Base-by-base conservation (phyloP, 2,888 invertebrate genomes). In the Apotomis turbidana region DNA sequence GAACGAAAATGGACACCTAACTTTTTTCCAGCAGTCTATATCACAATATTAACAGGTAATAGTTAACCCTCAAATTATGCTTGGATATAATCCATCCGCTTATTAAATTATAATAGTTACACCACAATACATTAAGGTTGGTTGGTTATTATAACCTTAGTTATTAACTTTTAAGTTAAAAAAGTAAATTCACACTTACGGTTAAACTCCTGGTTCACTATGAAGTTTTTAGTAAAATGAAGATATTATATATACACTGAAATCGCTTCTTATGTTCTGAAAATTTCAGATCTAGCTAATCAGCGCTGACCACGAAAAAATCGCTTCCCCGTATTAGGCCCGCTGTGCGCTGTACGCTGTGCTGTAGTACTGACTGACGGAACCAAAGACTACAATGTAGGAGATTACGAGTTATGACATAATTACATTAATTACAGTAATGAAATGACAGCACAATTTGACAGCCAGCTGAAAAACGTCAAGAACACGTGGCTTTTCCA, bases 401-500 rank as follows among this genome's bases (percentile, higher is more conserved):
- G 5, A 13, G 0, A 0, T 3, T 10, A 5, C 5, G 12, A 62
- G 4, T 0, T 8, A 9, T 60, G 41, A 54, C 41, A 10, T 38
- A n/a, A n/a, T n/a, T n/a, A n/a, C n/a, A n/a, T n/a, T n/a, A n/a
- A n/a, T n/a, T n/a, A n/a, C n/a, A n/a, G n/a, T n/a, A n/a, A n/a
- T n/a, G n/a, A n/a, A n/a, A 27, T 27, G 27, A 27, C 27, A 27
- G 27, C 27, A 54, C 12, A 66, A 46, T 36, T 10, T 67, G 67
- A 71, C 71, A 68, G 51, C 71, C 57, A 68, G 71, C 71, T 62
- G 71, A 55, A 36, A 62, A 71, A 49, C 54, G 67, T 71, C 67
- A 67, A 71, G 57, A 46, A 15, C 67, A 71, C 57, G 57, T 71
- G 67, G 60, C 12, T 41, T 3, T 46, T 27, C 27, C n/a, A 51